Evolutionary conservation across 2,797 vertebrate species (phyloP).

Genomic region (Orestias chungarensis): DNA sequence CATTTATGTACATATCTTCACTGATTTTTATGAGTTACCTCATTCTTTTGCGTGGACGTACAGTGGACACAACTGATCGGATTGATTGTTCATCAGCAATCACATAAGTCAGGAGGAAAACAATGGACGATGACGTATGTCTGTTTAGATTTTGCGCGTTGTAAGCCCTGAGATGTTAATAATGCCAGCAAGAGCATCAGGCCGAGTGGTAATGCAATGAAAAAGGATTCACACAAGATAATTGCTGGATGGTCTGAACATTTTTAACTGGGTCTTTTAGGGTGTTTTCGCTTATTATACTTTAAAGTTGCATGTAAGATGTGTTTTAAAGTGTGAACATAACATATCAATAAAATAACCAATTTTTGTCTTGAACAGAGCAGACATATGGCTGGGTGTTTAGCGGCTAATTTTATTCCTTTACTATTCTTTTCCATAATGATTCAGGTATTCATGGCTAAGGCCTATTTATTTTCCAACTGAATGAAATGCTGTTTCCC

Average conservation of each 20-base stretch:
- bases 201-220: constrained; percentile 23
- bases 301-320: neutral
- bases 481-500: constrained; percentile 39
- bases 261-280: neutral
- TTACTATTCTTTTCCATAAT: constrained; percentile 6
- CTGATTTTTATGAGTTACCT: neutral
- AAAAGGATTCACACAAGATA: constrained; percentile 4
- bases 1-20: constrained; percentile 21
- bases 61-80: constrained; percentile 25
- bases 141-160: constrained; percentile 44
- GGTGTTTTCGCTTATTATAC: neutral
- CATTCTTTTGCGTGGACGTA: constrained; percentile 26
- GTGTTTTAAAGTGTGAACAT: neutral
- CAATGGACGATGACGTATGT: constrained; percentile 23
- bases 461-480: neutral
- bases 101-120: constrained; percentile 49
- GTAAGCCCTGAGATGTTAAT: constrained; percentile 74
- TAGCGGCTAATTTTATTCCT: neutral
- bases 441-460: constrained; percentile 36
- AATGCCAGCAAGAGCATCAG: constrained; percentile 48
- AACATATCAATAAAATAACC: neutral
- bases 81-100: constrained; percentile 50
- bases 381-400: neutral
- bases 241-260: neutral
- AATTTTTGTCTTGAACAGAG: neutral